phyloP scores from a whole-genome alignment of 2,113 vertebrate species.

The Xenopus borealis region DNA sequence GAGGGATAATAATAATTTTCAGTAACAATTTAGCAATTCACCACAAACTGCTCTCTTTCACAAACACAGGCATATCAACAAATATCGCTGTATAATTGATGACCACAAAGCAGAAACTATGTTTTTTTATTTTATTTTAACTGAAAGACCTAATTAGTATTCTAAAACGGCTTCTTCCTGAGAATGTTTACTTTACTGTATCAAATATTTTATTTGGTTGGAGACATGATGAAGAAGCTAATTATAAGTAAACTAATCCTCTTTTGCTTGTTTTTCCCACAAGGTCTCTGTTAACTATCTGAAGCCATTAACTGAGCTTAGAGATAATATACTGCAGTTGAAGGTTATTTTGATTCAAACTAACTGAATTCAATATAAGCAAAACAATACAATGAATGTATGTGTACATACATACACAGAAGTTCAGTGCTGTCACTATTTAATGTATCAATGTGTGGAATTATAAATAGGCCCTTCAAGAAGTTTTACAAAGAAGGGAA shows the following conservation, averaged over 20 bases:
- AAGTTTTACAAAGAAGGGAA: too few relatives aligned
- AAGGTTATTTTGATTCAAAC: slow-evolving; percentile 27
- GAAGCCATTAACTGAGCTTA: slow-evolving; percentile 43
- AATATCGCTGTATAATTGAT: too few relatives aligned
- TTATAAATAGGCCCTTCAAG: too few relatives aligned
- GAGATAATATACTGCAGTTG: slow-evolving; percentile 32
- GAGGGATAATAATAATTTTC: too few relatives aligned
- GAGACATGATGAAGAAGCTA: slow-evolving; percentile 23
- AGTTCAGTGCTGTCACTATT: too few relatives aligned
- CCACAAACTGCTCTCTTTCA: too few relatives aligned
- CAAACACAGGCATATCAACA: too few relatives aligned
- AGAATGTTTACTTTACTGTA: slow-evolving; percentile 27
- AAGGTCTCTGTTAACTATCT: slow-evolving; percentile 35
- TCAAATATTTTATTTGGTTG: slow-evolving; percentile 32
- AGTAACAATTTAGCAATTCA: too few relatives aligned
- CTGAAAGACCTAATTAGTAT: slow-evolving; percentile 6
- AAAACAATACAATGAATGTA: not conserved
- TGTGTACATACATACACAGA: too few relatives aligned
- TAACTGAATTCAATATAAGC: not conserved
- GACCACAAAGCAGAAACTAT: too few relatives aligned
- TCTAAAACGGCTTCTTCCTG: not conserved
- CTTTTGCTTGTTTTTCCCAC: slow-evolving; percentile 31
- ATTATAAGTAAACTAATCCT: slow-evolving; percentile 36
- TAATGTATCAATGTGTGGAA: too few relatives aligned
- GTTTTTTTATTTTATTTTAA: slow-evolving; percentile 4